These are phyloP conservation scores for Hepsetus odoe DNA, from an alignment of 2,113 vertebrate species.

Conservation along the genomic window DNA sequence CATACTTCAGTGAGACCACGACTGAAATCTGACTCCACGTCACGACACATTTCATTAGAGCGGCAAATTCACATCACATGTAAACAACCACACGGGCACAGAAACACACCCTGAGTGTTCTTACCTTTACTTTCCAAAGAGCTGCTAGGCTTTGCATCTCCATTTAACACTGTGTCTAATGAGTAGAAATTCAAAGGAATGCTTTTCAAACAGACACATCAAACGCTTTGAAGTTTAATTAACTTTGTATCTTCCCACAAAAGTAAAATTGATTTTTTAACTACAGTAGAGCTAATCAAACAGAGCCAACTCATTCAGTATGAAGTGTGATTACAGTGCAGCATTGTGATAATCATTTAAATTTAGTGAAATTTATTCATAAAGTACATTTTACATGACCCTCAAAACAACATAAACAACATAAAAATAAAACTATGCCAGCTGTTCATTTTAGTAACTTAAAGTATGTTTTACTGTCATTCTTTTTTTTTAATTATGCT, in stretches of 20 bases:
- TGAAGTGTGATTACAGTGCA: neutral
- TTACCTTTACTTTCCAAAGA: conserved; percentile 60
- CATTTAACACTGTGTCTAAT: conserved; percentile 58
- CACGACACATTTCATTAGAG: conserved; percentile 22
- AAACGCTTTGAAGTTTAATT: too few species aligned
- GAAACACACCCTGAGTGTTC: conserved; percentile 29
- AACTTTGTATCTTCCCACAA: neutral
- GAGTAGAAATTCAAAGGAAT: conserved; percentile 52
- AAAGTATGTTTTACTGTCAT: too few species aligned
- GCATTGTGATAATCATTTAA: neutral
- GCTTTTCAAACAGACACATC: conserved; percentile 25
- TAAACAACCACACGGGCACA: conserved; percentile 35
- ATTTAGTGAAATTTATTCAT: neutral
- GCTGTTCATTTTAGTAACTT: too few species aligned
- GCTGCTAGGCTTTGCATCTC: conserved; percentile 51
- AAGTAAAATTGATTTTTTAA: neutral
- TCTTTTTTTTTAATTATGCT: too few species aligned
- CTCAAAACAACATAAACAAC: too few species aligned
- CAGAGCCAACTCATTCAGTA: too few species aligned
- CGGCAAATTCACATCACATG: conserved; percentile 30
- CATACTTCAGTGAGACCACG: neutral
- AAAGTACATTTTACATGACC: too few species aligned
- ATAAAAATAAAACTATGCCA: too few species aligned
- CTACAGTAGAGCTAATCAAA: neutral
- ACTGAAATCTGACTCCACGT: neutral